Base-by-base conservation (phyloP, 2,797 vertebrate genomes). In the Tiaroga cobitis region DNA sequence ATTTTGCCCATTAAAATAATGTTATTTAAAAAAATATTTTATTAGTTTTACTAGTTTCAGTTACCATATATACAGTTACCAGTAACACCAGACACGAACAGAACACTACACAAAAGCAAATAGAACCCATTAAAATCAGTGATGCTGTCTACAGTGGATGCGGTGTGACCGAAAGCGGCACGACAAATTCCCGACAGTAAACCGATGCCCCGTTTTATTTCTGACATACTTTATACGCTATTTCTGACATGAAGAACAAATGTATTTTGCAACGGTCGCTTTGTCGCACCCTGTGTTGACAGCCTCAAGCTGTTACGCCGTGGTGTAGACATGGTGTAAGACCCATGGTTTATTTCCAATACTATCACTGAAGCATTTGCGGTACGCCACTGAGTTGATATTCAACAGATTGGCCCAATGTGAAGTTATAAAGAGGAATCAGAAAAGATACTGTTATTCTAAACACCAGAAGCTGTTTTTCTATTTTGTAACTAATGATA, bases 381-480 rank as follows among this genome's bases (percentile, higher is more conserved):
- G 34, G 51, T 77, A n/a, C 8, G 16, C 34, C 54, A 77, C 34
- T 18, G 54, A 61, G 75, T 77, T 63, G 18, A 26, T 29, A 79
- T 79, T 79, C n/a, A 43, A 79, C 19, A 61, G 15, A n/a, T 43
- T 79, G 16, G 56, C n/a, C 3, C 9, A 79, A 32, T 46, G n/a
- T 79, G 10, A 79, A 79, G 16, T 43, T 63, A 63, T 63, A 43
- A 43, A 59, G 24, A n/a, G 8, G 54, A 77, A 79, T 59, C 8
- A 10, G 18, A n/a, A 29, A 18, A 59, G 37, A 79, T 63, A 29
- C 10, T 65, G 56, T 63, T 46, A 32, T 32, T 79, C 16, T 43
- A 65, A 79, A 79, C 76, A 46, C 39, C 39, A 79, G 59, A 79
- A 65, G 59, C 59, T 65, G 26, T 65, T 79, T 79, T 79, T 63